Evolutionary conservation across 2,888 invertebrate species (phyloP), one percentile per base, ranked within the genome.

Genomic region (Acanthococcus lagerstroemiae): DNA sequence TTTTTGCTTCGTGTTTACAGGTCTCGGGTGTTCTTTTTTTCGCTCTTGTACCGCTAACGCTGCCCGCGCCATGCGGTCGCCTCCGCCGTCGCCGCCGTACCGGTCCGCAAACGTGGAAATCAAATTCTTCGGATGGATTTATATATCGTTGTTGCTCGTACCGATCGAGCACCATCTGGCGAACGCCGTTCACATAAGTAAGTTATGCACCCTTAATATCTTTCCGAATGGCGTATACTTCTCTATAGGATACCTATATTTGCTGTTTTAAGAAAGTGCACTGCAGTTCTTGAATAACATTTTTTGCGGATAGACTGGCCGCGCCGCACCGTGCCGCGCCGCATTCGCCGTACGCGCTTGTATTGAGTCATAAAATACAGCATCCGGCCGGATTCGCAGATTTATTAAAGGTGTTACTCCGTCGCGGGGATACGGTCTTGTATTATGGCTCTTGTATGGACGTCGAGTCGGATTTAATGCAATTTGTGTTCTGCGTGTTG

Each of bases 131-230:
- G 26, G 25, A 45, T 60, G 60, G 60, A 50, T 58, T 58, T 58
- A 50, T 50, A 58, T 58, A 24, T 60, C 25, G 48, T 21, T 60
- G 60, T 60, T 60, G 22, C 50, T 60, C 50, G 50, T 60, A 60
- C 48, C 60, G 27, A 60, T 60, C 26, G 50, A 60, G 50, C 60
- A 60, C 50, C 60, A 60, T 48, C 26, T 60, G 50, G 50, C 50
- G 21, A 60, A 50, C 30, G 60, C 60, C 25, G 46, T 60, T 48
- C 60, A 60, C 30, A 60, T 60, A 48, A 60, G 60, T 60, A 60
- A 60, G 60, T 60, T 60, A 50, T 60, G 60, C 60, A 60, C 60
- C 60, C 60, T 26, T 48, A 48, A 48, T 19, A 48, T 48, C n/a
- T n/a, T 37, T n/a, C 37, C 12, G 12, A 21, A 19, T 55, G 27